Base-by-base conservation (phyloP, 2,888 invertebrate species). In the Lampropteryx suffumata region DNA sequence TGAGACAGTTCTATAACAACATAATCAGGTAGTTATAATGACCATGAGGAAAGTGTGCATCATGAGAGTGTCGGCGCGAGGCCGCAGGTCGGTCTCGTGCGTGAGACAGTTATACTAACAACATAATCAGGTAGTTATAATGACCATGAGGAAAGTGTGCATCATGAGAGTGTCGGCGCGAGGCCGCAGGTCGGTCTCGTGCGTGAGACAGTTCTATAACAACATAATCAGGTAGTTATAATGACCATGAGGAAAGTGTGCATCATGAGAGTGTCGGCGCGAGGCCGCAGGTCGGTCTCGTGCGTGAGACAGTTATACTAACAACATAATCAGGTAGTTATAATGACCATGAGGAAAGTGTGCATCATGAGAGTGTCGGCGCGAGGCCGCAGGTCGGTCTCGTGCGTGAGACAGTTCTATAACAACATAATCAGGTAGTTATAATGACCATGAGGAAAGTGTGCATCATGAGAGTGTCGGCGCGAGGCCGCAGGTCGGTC, bases 261-360 rank as follows among this genome's bases (percentile, higher is more conserved):
- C 61, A 94, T 91, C 9, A 94, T 87, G 26, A 98, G 92, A 59
- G 93, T 91, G 29, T 91, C 85, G 0, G 96, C 96, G 0, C 93
- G 91, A 27, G 94, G 93, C 32, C 98, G 87, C 55, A 88, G 80
- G 58, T 92, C 93, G 0, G 97, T 94, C 82, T 98, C 95, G 76
- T 96, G 96, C 67, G 95, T 94, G 68, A 98, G 92, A 73, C 97
- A 97, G 49, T n/a, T n/a, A n/a, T n/a, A n/a, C n/a, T n/a, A n/a
- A n/a, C n/a, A n/a, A n/a, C n/a, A n/a, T n/a, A n/a, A n/a, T n/a
- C n/a, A 91, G 86, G 17, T 2, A 17, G 17, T 4, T 3, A n/a
- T 2, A 33, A 49, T 52, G 10, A 73, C 73, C 91, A 93, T 93
- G 61, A 95, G 93, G 76, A 98, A 98, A 59, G 94, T 92, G 70